Evolutionary conservation across 2,797 vertebrate species (phyloP), one percentile per base, ranked within the genome.

Genomic region (Hyperoplus immaculatus): DNA sequence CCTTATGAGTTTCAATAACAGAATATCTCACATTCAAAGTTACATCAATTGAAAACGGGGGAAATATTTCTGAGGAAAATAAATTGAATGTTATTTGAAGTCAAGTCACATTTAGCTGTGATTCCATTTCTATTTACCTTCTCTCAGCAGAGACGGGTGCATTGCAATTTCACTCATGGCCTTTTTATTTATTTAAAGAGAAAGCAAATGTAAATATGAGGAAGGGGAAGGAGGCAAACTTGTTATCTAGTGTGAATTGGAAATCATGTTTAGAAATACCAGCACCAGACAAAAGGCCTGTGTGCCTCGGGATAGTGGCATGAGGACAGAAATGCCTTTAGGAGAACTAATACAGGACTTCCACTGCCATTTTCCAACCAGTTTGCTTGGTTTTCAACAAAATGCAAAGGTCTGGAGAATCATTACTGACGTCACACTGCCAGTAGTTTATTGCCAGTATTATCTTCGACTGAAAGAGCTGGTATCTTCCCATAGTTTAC

Each of bases 271-370:
- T 62, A 65, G 54, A 42, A 39, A 38, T 8, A 12, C 42, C 54
- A 56, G 78, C 39, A 42, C 47, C 75, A 80, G 61, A 59, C 45
- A 68, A 78, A 75, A 60, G 56, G 72, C n/a, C 65, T 15, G 38
- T 11, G 5, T 29, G 69, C 78, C 64, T 85, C 62, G 55, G 76
- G 85, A 69, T 63, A 50, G 63, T 63, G 72, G 83, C 74, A 69
- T 50, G 13, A 46, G 46, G 78, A 82, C 71, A 77, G 50, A 87
- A 87, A 88, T 82, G 84, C 72, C 84, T 68, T 29, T 8, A 3
- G 56, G 21, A 77, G 51, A 75, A 62, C 64, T 78, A 76, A 72
- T 62, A 77, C 72, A 70, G 51, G 54, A 77, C 54, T 9, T 73
- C 39, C n/a, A 18, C 61, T 51, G 78, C 39, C 81, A 80, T 65